Percentiles rank a stretch among this genome's conserved stretches.
phyloP scores from a whole-genome alignment of 2,113 vertebrate genomes.

The Panthera tigris region DNA sequence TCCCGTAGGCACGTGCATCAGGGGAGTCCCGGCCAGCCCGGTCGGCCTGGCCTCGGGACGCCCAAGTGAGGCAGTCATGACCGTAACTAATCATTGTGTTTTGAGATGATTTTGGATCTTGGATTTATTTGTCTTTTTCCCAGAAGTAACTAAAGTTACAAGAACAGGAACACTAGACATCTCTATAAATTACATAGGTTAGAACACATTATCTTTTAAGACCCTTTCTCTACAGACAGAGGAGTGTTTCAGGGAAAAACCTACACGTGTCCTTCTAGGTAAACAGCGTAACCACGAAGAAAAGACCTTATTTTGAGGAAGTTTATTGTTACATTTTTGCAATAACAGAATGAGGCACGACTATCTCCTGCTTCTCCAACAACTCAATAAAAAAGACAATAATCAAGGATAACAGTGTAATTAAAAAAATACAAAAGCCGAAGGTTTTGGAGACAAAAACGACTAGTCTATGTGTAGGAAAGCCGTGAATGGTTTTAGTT shows the following conservation, averaged over 20 bases:
- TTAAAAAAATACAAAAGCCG: constrained; percentile 58
- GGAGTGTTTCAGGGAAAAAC: neutral
- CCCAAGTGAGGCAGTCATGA: neutral
- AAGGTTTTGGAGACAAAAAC: constrained; percentile 26
- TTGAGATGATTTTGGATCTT: neutral
- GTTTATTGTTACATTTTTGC: constrained; percentile 76
- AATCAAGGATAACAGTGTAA: constrained; percentile 56
- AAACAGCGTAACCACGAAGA: neutral
- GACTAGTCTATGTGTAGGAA: constrained; percentile 37
- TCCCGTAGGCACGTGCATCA: neutral
- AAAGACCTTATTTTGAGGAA: constrained; percentile 23
- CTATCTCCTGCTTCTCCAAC: constrained; percentile 47
- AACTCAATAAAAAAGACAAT: constrained; percentile 60
- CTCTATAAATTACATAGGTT: neutral
- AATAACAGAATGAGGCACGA: constrained; percentile 53
- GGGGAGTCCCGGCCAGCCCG: fast-evolving
- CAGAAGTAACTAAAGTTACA: neutral
- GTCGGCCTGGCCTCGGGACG: neutral
- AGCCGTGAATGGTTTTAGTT: neutral
- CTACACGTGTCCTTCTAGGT: neutral
- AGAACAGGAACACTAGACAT: neutral
- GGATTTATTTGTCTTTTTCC: neutral
- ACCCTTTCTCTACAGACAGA: neutral
- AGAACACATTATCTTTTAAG: neutral
- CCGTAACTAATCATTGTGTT: neutral